These are phyloP conservation scores for Apostichopus leukothele DNA, from an alignment of 53 echinoderm and acorn worm species.

Conservation along the genomic window DNA sequence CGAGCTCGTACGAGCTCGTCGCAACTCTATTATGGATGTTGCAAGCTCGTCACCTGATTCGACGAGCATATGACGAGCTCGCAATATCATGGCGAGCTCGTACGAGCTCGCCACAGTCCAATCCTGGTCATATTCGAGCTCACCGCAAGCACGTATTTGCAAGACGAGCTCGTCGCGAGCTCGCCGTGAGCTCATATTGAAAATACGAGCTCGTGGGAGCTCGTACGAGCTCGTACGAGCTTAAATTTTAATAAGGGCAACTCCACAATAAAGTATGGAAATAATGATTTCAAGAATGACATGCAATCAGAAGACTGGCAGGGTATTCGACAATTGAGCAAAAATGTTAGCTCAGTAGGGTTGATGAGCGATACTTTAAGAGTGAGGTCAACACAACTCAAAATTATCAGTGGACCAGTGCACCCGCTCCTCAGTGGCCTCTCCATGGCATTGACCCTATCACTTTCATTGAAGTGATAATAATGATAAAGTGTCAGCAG, in stretches of 20 bases:
- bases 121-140: slow-evolving; percentile 19
- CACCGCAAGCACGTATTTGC: slow-evolving; percentile 14
- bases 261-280: slow-evolving; percentile 15
- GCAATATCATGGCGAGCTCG: background rate
- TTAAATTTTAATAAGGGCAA: slow-evolving; percentile 3
- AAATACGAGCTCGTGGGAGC: slow-evolving; percentile 19
- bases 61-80: slow-evolving; percentile 8
- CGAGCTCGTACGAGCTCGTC: slow-evolving; percentile 16
- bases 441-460: slow-evolving; percentile 7
- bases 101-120: background rate
- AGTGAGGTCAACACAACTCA: no score
- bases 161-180: slow-evolving; percentile 4
- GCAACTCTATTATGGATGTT: background rate
- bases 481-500: background rate
- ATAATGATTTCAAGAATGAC: no score
- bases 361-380: no score
- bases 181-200: slow-evolving; percentile 20
- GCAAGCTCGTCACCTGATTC: slow-evolving; percentile 3
- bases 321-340: no score
- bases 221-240: background rate
- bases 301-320: no score
- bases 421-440: background rate
- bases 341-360: no score
- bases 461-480: background rate
- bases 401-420: no score